These are phyloP conservation scores for Clepsis dumicolana DNA, from an alignment of 2,888 invertebrate species.

Conservation along the genomic window DNA sequence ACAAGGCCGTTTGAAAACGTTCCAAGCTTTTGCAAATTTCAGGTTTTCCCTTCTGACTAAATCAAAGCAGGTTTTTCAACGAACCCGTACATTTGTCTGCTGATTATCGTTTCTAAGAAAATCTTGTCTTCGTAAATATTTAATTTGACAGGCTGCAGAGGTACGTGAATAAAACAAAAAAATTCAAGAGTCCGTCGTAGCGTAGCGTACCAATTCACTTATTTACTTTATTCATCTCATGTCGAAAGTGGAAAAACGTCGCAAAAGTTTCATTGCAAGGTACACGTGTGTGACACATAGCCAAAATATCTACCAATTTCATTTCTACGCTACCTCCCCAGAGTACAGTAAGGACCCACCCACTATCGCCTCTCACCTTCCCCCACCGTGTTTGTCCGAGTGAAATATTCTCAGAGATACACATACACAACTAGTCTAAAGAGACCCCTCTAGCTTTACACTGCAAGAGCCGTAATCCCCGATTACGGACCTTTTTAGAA, in stretches of 20 bases:
- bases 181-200: constrained; percentile 52
- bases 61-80: neutral
- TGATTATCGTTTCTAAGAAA: neutral
- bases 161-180: constrained; percentile 15
- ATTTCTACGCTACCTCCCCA: constrained; percentile 80
- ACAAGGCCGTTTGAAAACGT: constrained; percentile 22
- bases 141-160: neutral
- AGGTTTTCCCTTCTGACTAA: neutral
- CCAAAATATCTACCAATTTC: constrained; percentile 84
- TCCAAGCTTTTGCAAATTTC: constrained; percentile 18
- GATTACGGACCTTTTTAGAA: constrained; percentile 57
- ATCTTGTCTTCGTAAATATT: neutral
- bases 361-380: constrained; percentile 53
- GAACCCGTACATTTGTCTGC: neutral
- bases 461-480: constrained; percentile 51
- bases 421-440: constrained; percentile 64
- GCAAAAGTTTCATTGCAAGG: constrained; percentile 78
- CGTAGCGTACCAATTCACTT: constrained; percentile 63
- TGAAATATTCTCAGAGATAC: constrained; percentile 72
- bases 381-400: constrained; percentile 73
- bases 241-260: constrained; percentile 77
- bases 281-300: constrained; percentile 79
- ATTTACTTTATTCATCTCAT: constrained; percentile 75
- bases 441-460: constrained; percentile 56
- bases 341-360: constrained; percentile 80